A percentile compares a stretch with the other conserved stretches of the same genome.
These are phyloP conservation scores for Microctonus hyperodae DNA, from an alignment of 2,888 invertebrate genomes.

Conservation along the genomic window DNA sequence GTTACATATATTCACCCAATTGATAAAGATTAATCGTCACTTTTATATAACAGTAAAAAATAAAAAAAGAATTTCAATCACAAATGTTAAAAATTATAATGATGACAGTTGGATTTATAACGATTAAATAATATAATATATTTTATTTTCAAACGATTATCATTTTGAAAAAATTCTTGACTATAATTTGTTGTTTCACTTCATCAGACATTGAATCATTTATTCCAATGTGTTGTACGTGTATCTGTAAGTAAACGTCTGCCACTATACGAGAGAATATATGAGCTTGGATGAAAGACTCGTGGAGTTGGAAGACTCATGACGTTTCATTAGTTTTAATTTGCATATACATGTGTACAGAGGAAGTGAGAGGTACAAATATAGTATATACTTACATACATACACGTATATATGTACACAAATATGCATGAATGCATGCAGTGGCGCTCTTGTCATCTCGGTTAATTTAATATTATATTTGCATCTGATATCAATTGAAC, in stretches of 20 bases:
- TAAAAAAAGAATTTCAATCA: background rate
- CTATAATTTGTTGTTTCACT: too few relatives aligned
- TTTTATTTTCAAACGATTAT: too few relatives aligned
- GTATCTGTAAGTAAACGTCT: too few relatives aligned
- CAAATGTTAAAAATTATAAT: background rate
- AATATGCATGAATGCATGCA: too few relatives aligned
- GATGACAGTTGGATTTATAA: background rate
- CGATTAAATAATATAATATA: too few relatives aligned
- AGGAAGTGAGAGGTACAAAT: constrained; percentile 15
- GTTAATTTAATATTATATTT: constrained; percentile 15
- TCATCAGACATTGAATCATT: too few relatives aligned
- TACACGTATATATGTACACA: background rate
- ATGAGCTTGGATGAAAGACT: background rate
- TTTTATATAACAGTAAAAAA: background rate
- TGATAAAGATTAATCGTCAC: constrained; percentile 6
- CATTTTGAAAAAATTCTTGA: too few relatives aligned
- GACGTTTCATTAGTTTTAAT: constrained; percentile 24
- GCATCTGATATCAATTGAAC: background rate
- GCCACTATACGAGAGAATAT: background rate
- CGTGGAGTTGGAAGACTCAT: background rate
- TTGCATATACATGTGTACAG: constrained; percentile 25
- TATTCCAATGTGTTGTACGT: too few relatives aligned
- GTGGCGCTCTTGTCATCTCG: constrained; percentile 12
- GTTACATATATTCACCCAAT: too few relatives aligned
- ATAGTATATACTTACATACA: background rate